Conservation (phyloP, 2,797 vertebrate genomes). For the Strix occidentalis region DNA sequence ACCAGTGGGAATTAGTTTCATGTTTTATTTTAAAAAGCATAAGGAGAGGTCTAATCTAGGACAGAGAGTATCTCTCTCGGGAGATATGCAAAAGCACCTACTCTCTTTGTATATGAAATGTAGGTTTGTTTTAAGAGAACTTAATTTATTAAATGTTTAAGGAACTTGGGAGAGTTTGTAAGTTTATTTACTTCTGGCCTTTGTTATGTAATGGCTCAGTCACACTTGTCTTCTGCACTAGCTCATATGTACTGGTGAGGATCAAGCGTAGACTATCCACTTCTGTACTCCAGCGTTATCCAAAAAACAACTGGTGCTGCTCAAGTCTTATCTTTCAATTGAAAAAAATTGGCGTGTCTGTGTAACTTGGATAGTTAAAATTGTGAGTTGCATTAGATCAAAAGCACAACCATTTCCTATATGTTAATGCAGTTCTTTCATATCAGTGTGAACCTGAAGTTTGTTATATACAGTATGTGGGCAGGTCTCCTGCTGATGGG, state of each 20-base stretch:
- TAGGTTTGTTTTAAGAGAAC: not conserved
- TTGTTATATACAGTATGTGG: not conserved
- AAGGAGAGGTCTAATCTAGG: not conserved
- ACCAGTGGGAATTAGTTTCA: not conserved
- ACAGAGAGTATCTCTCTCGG: not conserved
- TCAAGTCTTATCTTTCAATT: conserved; percentile 60
- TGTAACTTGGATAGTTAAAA: conserved; percentile 64
- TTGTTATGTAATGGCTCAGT: conserved; percentile 43
- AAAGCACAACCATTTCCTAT: conserved; percentile 47
- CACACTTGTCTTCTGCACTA: conserved; percentile 62
- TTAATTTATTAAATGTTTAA: not conserved
- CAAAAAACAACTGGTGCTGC: conserved; percentile 45
- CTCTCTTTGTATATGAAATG: not conserved
- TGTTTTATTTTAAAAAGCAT: not conserved
- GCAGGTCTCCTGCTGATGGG: conserved; percentile 9
- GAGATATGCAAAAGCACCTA: not conserved
- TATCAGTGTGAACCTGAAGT: not conserved
- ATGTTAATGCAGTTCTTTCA: conserved; percentile 38
- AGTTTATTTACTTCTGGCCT: conserved; percentile 29
- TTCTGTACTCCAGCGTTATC: conserved; percentile 59
- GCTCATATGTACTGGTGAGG: conserved; percentile 52
- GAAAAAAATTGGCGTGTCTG: conserved; percentile 47
- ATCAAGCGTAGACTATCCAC: conserved; percentile 49
- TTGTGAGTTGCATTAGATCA: conserved; percentile 58
- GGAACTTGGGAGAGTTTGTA: conserved; percentile 29